Base-by-base conservation (phyloP, 2,888 invertebrate genomes). In the Nemotelus nigrinus region DNA sequence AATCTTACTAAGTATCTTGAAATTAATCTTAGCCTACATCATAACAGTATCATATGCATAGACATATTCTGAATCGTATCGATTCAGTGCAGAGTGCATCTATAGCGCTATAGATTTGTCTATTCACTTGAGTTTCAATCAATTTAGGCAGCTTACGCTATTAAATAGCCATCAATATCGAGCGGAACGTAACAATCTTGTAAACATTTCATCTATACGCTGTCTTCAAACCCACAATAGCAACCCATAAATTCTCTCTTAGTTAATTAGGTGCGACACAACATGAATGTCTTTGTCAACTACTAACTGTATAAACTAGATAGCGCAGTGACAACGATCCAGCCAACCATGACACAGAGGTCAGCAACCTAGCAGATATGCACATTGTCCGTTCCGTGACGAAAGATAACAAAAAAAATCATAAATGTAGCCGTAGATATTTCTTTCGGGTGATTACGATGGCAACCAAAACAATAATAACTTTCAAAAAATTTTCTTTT, bases 191-290 rank as follows among this genome's bases (percentile, higher is more conserved):
- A 53, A 68, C 48, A 68, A 43, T 53, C 55, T 70, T 45, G 44
- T 53, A 8, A 47, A 5, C 65, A 65, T 8, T 10, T 70, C 25
- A n/a, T 70, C 39, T 41, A 47, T 7, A 50, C 55, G 53, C 53
- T 8, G 63, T 55, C 41, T 55, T 41, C 55, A 70, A 55, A n/a
- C 70, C 53, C 55, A 70, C 43, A 48, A 3, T 6, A n/a, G 10
- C 48, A 41, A 55, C 39, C 47, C 70, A 25, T 70, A 70, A 8
- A 70, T 70, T 70, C 55, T 55, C 10, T 55, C 47, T 55, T 74
- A 74, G 60, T 74, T 74, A 74, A 74, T 74, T 60, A 60, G 74
- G 74, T 74, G 74, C 74, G 74, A 74, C 74, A 70, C 55, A 63
- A 60, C 74, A 74, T 74, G 50, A 74, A 74, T 74, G 74, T 74